Conservation (phyloP, 2,113 vertebrate genomes). For the Lepus americanus region DNA sequence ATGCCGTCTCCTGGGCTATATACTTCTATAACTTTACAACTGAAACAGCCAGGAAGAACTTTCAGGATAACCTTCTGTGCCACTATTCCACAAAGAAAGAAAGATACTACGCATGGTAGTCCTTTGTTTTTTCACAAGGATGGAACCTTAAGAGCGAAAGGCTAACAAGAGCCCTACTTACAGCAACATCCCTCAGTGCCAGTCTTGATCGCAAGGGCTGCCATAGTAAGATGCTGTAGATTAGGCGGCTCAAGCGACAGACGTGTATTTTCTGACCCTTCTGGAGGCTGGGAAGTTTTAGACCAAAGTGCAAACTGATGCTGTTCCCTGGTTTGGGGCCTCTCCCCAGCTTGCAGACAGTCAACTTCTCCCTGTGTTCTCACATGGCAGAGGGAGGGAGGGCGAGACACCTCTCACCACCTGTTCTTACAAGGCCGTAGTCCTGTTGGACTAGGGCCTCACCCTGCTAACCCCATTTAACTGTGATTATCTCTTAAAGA, state of each 20-base stretch:
- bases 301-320: not conserved
- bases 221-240: not conserved
- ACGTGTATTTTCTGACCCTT: not conserved
- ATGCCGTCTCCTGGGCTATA: too few species aligned
- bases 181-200: not conserved
- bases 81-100: not conserved
- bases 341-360: not conserved
- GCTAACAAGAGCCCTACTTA: not conserved
- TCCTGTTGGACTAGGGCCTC: not conserved
- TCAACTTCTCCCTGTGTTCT: not conserved
- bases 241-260: not conserved
- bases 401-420: not conserved
- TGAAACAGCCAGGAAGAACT: not conserved
- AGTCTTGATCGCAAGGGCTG: not conserved
- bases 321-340: not conserved
- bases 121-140: not conserved
- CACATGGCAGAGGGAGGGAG: not conserved
- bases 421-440: not conserved
- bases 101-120: not conserved
- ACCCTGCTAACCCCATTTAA: not conserved
- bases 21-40: not conserved
- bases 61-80: not conserved
- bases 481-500: slow-evolving; percentile 5
- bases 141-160: not conserved
- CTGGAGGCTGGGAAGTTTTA: not conserved